Conservation (phyloP, 2,888 invertebrate genomes). For the Microplitis deprimator region DNA sequence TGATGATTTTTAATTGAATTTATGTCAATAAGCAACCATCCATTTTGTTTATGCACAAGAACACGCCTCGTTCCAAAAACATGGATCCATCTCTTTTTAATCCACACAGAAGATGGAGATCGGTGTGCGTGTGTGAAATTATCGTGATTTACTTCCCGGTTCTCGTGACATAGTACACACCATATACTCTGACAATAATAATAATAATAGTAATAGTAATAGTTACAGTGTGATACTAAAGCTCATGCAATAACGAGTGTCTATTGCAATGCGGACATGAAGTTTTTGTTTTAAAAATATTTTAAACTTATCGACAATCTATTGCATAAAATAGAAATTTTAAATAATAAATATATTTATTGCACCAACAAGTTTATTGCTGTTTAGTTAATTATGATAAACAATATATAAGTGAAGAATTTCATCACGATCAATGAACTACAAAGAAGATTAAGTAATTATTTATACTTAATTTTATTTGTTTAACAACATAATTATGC, state of each 20-base stretch:
- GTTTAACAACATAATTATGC: not conserved
- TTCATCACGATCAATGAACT: conserved; percentile 1
- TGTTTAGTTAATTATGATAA: not conserved
- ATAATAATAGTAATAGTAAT: not conserved
- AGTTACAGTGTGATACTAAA: not conserved
- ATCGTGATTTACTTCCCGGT: conserved; percentile 10
- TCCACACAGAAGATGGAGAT: not conserved
- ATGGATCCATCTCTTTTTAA: conserved; percentile 44
- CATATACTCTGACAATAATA: not conserved
- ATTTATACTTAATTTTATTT: conserved; percentile 1
- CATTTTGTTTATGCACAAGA: conserved; percentile 63
- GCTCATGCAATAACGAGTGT: not conserved
- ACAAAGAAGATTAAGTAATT: conserved; percentile 1
- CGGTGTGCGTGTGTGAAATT: not conserved
- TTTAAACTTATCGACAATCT: not conserved
- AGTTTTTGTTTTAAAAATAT: not conserved
- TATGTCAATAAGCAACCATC: conserved; percentile 57
- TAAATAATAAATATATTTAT: not conserved
- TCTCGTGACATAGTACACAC: conserved; percentile 3
- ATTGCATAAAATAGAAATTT: not conserved
- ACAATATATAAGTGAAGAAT: not conserved
- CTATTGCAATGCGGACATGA: not conserved
- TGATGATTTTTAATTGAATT: not conserved
- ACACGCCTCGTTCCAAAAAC: conserved; percentile 56
- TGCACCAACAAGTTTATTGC: not conserved